phyloP scores from a whole-genome alignment of 1,140 invertebrate species.

The Halictus rubicundus region DNA sequence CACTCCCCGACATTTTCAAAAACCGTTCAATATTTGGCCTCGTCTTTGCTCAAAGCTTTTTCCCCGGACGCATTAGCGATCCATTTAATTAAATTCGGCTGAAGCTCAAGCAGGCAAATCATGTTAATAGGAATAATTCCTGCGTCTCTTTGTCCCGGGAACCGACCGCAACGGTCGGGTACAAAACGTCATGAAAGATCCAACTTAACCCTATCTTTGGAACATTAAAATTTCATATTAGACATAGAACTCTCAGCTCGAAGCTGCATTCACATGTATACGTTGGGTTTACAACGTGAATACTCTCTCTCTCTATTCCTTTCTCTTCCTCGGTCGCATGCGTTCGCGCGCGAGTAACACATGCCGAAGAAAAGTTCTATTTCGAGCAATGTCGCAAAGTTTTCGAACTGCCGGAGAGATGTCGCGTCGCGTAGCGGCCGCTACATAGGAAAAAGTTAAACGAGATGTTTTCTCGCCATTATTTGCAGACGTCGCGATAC shows the following conservation, averaged over 20 bases:
- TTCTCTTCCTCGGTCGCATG: conserved; percentile 20
- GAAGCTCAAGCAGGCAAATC: background rate
- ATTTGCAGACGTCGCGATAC: background rate
- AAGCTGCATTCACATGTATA: background rate
- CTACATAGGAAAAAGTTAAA: conserved; percentile 1
- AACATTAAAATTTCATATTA: conserved; percentile 47
- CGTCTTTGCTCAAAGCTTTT: too few relatives aligned
- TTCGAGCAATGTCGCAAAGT: conserved; percentile 32
- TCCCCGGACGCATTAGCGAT: background rate
- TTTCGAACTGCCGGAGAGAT: background rate
- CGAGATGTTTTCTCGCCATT: conserved; percentile 6
- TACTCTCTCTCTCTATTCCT: too few relatives aligned
- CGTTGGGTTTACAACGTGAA: background rate
- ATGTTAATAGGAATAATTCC: background rate
- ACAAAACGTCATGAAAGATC: conserved; percentile 49
- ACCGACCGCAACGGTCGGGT: background rate
- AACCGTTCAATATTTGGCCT: background rate
- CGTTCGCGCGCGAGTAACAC: conserved; percentile 11
- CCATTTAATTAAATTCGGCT: background rate
- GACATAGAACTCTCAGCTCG: conserved; percentile 16
- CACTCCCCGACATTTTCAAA: background rate
- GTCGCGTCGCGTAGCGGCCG: background rate
- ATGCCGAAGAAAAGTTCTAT: conserved; percentile 25
- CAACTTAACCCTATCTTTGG: conserved; percentile 44
- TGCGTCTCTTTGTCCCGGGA: too few relatives aligned